phyloP scores from a whole-genome alignment of 1,140 invertebrate genomes.

The Hypsibius dujardini region DNA sequence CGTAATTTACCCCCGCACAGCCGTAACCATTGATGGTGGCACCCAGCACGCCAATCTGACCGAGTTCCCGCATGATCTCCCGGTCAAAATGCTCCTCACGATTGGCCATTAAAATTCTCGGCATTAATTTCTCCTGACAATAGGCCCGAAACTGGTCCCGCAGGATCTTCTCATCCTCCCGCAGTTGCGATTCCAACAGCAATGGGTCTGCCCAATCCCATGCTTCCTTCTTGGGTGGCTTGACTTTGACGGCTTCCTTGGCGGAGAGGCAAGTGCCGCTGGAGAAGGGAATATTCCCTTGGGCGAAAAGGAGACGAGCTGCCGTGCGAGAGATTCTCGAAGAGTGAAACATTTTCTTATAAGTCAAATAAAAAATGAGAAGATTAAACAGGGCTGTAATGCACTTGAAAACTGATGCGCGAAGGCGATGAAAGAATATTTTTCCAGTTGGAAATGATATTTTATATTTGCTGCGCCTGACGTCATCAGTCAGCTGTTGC shows the following conservation, averaged over 20 bases:
- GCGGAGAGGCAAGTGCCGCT: too few species aligned
- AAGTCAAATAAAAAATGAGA: too few species aligned
- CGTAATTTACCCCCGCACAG: constrained; percentile 78
- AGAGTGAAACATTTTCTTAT: too few species aligned
- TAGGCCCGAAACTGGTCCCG: constrained; percentile 67
- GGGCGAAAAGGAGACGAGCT: too few species aligned
- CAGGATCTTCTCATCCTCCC: constrained; percentile 75
- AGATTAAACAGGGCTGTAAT: too few species aligned
- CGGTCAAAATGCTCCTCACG: constrained; percentile 78
- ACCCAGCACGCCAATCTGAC: constrained; percentile 65
- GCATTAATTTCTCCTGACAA: constrained; percentile 74
- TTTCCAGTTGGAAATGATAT: too few species aligned
- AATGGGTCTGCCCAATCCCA: constrained; percentile 88
- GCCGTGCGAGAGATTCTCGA: too few species aligned
- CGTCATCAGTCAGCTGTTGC: too few species aligned
- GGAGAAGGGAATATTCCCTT: too few species aligned
- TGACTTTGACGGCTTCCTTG: neutral
- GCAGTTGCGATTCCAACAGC: constrained; percentile 63
- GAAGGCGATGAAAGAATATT: too few species aligned
- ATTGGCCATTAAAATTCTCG: constrained; percentile 68
- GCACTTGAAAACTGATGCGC: too few species aligned
- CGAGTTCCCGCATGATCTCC: constrained; percentile 74
- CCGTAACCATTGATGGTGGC: constrained; percentile 75
- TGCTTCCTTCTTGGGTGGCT: neutral
- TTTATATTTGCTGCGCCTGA: too few species aligned